Percentiles rank a stretch among this genome's conserved stretches.
phyloP scores from a whole-genome alignment of 2,888 invertebrate genomes.

The Corythucha ciliata region DNA sequence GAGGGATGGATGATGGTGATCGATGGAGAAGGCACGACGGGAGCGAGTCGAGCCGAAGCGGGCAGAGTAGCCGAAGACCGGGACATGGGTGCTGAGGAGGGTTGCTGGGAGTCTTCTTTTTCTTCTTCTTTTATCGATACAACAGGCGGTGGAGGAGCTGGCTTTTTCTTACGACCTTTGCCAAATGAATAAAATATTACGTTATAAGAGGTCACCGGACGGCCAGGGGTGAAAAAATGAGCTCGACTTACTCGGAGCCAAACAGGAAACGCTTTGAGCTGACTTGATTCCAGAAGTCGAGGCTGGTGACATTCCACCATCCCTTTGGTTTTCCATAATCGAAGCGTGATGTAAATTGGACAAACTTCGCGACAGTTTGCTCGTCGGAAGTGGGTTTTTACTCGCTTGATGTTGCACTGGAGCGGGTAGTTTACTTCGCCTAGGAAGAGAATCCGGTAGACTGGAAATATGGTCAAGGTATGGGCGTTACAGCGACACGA shows the following conservation, averaged over 20 bases:
- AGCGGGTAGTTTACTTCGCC: constrained; percentile 39
- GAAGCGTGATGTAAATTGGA: constrained; percentile 34
- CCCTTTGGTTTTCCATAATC: too few relatives aligned
- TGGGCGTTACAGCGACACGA: not conserved
- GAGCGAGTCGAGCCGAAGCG: constrained; percentile 21
- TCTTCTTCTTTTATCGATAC: constrained; percentile 27
- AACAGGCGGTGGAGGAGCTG: constrained; percentile 46
- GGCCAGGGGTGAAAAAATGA: too few relatives aligned
- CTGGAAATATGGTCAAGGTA: constrained; percentile 17
- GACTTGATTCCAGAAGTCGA: constrained; percentile 30
- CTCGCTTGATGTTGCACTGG: too few relatives aligned
- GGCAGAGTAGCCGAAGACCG: constrained; percentile 24
- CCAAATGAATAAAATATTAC: too few relatives aligned
- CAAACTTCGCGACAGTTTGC: constrained; percentile 35
- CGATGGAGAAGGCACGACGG: not conserved
- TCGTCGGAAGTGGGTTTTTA: constrained; percentile 21
- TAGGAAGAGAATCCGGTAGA: constrained; percentile 42
- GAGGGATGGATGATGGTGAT: constrained; percentile 10
- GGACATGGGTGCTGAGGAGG: too few relatives aligned
- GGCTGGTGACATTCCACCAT: too few relatives aligned
- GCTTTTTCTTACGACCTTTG: constrained; percentile 51
- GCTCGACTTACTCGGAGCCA: constrained; percentile 28
- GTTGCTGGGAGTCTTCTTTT: constrained; percentile 18
- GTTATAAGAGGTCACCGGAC: too few relatives aligned
- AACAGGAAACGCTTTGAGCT: constrained; percentile 26